A percentile compares a stretch with the other conserved stretches of the same genome.
Conservation (phyloP, 2,888 invertebrate species). For the Tenthredo livida region DNA sequence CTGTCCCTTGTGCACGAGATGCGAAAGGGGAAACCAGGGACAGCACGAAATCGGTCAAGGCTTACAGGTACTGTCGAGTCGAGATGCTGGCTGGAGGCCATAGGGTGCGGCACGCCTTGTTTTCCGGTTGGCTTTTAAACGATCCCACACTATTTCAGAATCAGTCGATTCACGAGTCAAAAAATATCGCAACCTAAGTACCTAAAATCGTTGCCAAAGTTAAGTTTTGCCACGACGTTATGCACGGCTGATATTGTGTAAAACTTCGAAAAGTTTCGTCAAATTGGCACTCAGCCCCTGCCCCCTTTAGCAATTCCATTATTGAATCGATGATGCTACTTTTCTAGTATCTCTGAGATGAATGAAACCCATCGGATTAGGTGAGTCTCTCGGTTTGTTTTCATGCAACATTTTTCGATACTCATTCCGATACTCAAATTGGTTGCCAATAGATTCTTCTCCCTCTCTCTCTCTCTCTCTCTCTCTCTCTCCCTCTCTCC, state of each 20-base stretch:
- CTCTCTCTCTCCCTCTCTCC: not conserved
- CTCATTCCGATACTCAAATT: not conserved
- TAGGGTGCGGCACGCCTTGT: conserved; percentile 28
- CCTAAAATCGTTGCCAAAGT: not conserved
- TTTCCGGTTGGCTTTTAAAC: not conserved
- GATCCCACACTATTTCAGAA: not conserved
- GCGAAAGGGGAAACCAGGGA: conserved; percentile 6
- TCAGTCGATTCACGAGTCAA: not conserved
- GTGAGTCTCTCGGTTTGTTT: not conserved
- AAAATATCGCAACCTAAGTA: not conserved
- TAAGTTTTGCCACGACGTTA: too few relatives aligned
- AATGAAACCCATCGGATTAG: not conserved
- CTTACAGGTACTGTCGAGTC: conserved; percentile 26
- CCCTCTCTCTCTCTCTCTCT: not conserved
- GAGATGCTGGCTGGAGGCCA: conserved; percentile 26
- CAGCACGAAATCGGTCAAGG: conserved; percentile 35
- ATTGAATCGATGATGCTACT: not conserved
- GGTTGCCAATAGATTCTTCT: not conserved
- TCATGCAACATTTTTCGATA: not conserved
- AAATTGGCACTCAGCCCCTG: not conserved
- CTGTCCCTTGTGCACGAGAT: conserved; percentile 5
- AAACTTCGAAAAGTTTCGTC: not conserved
- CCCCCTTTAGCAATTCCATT: not conserved
- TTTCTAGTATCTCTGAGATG: not conserved
- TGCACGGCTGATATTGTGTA: not conserved